These are phyloP conservation scores for Heliocidaris erythrogramma DNA, from an alignment of 35 echinoderm and acorn worm species.

Conservation along the genomic window DNA sequence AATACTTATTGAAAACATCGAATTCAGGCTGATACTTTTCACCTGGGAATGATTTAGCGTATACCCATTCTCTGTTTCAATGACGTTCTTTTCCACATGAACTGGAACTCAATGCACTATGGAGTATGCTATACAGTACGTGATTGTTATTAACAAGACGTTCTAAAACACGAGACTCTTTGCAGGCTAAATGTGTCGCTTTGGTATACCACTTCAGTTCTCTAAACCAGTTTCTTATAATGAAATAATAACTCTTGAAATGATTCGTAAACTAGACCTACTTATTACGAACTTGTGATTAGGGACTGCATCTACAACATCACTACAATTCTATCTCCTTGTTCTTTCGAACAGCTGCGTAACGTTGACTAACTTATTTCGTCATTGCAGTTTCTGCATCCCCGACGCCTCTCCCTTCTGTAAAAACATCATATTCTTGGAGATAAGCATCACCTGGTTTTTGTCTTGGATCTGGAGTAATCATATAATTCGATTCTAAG, in stretches of 20 bases:
- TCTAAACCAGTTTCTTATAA: neutral
- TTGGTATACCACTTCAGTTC: neutral
- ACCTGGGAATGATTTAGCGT: too few species aligned
- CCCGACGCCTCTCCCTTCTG: neutral
- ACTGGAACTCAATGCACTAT: too few species aligned
- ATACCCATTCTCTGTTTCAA: too few species aligned
- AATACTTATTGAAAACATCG: too few species aligned
- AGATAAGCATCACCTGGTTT: neutral
- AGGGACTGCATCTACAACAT: too few species aligned
- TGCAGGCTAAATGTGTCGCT: neutral
- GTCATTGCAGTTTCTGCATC: neutral
- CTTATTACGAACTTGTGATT: too few species aligned
- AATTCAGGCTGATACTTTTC: too few species aligned
- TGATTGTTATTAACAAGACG: neutral
- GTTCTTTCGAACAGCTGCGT: neutral
- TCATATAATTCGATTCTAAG: neutral
- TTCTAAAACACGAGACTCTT: neutral
- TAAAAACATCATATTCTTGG: neutral
- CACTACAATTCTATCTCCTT: too few species aligned
- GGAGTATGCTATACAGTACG: too few species aligned
- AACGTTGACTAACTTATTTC: neutral
- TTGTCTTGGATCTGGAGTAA: neutral
- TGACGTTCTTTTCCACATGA: too few species aligned
- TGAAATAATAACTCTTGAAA: neutral
- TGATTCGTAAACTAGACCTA: neutral